Base-by-base conservation (phyloP, 2,113 vertebrate genomes). In the Aix galericulata region DNA sequence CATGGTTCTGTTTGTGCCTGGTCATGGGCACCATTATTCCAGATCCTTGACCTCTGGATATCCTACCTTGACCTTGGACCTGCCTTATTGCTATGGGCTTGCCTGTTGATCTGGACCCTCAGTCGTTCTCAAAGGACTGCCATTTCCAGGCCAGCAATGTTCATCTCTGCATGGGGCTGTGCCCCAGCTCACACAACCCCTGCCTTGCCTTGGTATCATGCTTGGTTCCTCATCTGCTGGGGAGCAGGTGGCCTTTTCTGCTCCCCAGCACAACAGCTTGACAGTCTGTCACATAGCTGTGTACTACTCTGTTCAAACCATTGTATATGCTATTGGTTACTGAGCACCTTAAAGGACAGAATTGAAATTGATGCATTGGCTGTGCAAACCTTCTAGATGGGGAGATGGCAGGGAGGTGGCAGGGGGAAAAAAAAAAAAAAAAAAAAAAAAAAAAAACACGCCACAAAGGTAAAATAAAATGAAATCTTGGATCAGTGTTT, bases 331-430 rank as follows among this genome's bases (percentile, higher is more conserved):
- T 71, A 31, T 22, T 42, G 40, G 52, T 36, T 55, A 76, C 8
- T 79, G n/a, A 92, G 14, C 17, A 79, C 25, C 55, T 92, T 66
- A 78, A 68, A 95, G 75, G 40, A 67, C 53, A 59, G 85, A 88
- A 92, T 67, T 63, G 60, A 86, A 88, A 73, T 16, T 44, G 27
- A 66, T 81, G 2, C 92, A n/a, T 48, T 58, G 21, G 5, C 22
- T 83, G 18, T 31, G 23, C 44, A 91, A 77, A 72, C 6, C 14
- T 88, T 40, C 52, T 31, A 17, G 14, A 56, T 50, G 20, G 46
- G 46, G 46, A 48, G 46, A 10, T 21, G 20, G 22, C 48, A 50
- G 48, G 48, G 48, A 23, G 21, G 48, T 40, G 6, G 22, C 22
- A 50, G 22, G 11, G 11, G 48, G 22, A 50, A 50, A 23, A 50